Evolutionary conservation across 2,797 vertebrate species (phyloP), one percentile per base, ranked within the genome.

Genomic region (Mallotus villosus): DNA sequence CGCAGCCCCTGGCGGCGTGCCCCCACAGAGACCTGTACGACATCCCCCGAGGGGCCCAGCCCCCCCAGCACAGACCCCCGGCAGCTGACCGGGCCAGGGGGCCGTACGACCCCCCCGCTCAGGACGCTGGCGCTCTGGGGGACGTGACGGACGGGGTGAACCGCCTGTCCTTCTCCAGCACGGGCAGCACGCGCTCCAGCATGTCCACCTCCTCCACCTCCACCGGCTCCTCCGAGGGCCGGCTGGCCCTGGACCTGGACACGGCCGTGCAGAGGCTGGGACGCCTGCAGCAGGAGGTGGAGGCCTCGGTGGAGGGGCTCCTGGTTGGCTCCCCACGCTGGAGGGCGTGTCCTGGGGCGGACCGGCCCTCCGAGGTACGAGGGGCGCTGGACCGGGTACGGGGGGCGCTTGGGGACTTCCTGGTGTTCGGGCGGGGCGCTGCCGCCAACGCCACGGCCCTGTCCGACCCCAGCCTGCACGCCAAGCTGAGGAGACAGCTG

Each of bases 141-240:
- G 97, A 99, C 0, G 81, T 94, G 81, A 94, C 93, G 0, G 97
- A 99, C 11, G 94, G 96, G 0, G 95, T 99, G 67, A 97, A 97
- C 81, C 93, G 96, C 1, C 84, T 99, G 67, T 99, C 97, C 0
- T 95, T 98, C 89, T 99, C 97, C 78, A 99, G 96, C 80, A 98
- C 96, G 0, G 96, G 96, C 82, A 98, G 96, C 87, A 95, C 95
- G 0, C 92, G 95, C 77, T 97, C 96, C 84, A 98, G 96, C 87
- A 98, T 98, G 97, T 98, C 97, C 75, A 98, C 96, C 0, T 98
- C 97, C 3, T 99, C 97, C 62, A 96, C 97, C 0, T 94, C 95
- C 1, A 93, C 94, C 1, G 83, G 51, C 51, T 17, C 51, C 51
- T 55, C 92, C 0, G 95, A 95, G 82, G 94, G 94, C 24, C 94